A percentile compares a stretch with the other conserved stretches of the same genome.
Evolutionary conservation across 2,888 invertebrate species (phyloP).

Genomic region (Cecidostiba fungosa): DNA sequence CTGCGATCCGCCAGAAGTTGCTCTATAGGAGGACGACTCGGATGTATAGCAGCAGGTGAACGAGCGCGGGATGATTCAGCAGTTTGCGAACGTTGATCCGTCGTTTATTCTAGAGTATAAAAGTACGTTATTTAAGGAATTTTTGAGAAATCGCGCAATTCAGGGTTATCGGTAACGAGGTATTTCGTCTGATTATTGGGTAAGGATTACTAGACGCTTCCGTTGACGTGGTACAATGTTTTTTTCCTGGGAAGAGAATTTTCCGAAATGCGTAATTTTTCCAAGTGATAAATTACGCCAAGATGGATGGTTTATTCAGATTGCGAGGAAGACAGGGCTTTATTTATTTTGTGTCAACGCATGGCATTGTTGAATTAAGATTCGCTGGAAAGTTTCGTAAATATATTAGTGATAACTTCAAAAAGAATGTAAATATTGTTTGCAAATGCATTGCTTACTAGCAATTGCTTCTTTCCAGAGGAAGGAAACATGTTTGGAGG

Average conservation of each 20-base stretch:
- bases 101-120: background rate
- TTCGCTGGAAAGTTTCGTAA: background rate
- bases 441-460: too few species aligned
- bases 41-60: slow-evolving; percentile 5
- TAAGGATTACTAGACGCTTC: background rate
- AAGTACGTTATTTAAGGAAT: background rate
- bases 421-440: too few species aligned
- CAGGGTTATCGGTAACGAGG: background rate
- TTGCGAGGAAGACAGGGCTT: background rate
- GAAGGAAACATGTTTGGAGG: too few species aligned
- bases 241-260: background rate
- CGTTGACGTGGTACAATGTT: slow-evolving; percentile 7
- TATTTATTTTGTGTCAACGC: background rate
- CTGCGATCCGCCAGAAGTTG: background rate
- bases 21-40: background rate
- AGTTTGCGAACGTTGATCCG: background rate
- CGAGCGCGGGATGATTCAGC: slow-evolving; percentile 21
- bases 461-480: too few species aligned
- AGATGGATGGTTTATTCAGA: background rate
- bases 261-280: background rate
- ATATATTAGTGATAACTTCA: background rate
- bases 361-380: background rate
- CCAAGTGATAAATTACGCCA: background rate
- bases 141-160: background rate
- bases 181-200: background rate